Evolutionary conservation across 2,888 invertebrate species (phyloP), one percentile per base, ranked within the genome.

Genomic region (Drosophila formosana): DNA sequence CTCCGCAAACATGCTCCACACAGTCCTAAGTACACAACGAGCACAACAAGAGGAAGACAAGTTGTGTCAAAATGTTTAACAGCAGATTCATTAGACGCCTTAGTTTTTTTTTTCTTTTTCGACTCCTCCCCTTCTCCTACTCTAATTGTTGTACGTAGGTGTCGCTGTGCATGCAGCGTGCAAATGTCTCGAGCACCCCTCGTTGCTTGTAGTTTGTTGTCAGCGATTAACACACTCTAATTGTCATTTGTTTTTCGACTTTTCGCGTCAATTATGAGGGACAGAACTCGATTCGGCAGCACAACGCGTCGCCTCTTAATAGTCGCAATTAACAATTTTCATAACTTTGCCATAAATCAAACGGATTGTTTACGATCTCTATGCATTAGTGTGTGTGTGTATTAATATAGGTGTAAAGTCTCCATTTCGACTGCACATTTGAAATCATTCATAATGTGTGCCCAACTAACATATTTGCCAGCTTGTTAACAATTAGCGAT

Each of bases 211-310:
- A 7, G 37, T n/a, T 37, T 37, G 26, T 68, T 53, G 69, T 58
- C 81, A 50, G 58, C 76, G 65, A 77, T 87, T 83, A 87, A 87
- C 88, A 83, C 88, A 83, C 82, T 83, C 82, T 82, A 84, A 77
- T 83, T 83, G 88, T 74, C 82, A 83, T 87, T 83, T 82, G 79
- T 84, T 87, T 80, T 73, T 56, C 39, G 61, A 47, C 55, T 66
- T 28, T 55, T 55, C 28, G 53, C 72, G 64, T 51, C 58, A 56
- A 47, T 61, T 66, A 49, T 55, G 58, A 52, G 55, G 47, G 30
- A 56, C 56, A 70, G 47, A 63, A 46, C 43, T 69, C 25, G 47
- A 45, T 32, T 41, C 8, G 46, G 32, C 51, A 41, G 34, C 47
- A 4, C 45, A 23, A 4, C 18, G 13, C 11, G 13, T 13, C 11